Base-by-base conservation (phyloP, 2,797 vertebrate genomes). In the Clamator glandarius region DNA sequence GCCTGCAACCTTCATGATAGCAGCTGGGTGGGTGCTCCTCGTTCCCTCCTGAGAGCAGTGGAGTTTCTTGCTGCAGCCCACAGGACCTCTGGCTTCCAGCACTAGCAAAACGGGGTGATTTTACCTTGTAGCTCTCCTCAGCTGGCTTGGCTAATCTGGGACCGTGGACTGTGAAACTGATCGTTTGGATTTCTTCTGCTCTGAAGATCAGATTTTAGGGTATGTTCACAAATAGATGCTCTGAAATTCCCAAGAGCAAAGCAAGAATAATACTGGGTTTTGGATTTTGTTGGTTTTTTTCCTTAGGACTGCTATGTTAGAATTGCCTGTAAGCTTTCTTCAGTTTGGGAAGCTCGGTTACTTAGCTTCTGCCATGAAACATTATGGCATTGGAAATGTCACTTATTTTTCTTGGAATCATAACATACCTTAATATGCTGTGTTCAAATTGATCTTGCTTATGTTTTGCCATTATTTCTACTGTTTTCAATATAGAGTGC, bases 51-150 rank as follows among this genome's bases (percentile, higher is more conserved):
- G 5, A 48, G 14, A 16, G 21, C 58, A 39, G 17, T 8, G 18
- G 19, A 18, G 20, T n/a, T 42, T 44, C n/a, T 54, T 1, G 1
- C 41, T 69, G 28, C 14, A 52, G 61, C 26, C 11, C 0, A 2
- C n/a, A 35, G 36, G 76, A 31, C 31, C 9, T 63, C 7, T 1
- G 5, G 35, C 25, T 28, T 26, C 28, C 57, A 64, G 50, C 29
- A 10, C 23, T 9, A 25, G 16, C 39, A 57, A 35, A 76, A 67
- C 16, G 82, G 41, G 12, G 4, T 36, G 24, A 25, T 4, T 82
- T 77, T 91, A 19, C 9, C 14, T 1, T 4, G 26, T 48, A 19
- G 28, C 50, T 57, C 28, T 78, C 25, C 7, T 11, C 6, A 13
- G 39, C 29, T 70, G 57, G 23, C 6, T 57, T 59, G 44, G 18